Conservation (phyloP, 2,797 vertebrate species). For the Cichlasoma orientale region DNA sequence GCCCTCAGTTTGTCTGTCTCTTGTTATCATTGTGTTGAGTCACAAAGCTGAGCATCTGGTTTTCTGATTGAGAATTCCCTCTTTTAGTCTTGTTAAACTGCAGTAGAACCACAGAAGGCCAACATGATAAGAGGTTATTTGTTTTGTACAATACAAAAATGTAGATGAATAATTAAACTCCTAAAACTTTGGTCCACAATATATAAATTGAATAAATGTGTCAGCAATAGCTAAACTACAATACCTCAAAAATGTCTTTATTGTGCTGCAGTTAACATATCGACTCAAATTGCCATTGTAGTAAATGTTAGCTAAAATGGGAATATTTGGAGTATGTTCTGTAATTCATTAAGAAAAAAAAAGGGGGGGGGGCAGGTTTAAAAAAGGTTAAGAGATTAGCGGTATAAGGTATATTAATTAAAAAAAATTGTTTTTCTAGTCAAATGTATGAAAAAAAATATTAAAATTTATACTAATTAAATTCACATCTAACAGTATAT, state of each 20-base stretch:
- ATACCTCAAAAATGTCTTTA: too few relatives aligned
- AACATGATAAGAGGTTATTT: neutral
- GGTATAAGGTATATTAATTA: neutral
- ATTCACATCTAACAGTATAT: neutral
- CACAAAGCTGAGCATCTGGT: neutral
- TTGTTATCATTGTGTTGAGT: neutral
- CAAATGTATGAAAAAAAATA: neutral
- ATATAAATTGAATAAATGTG: too few relatives aligned
- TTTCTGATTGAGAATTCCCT: neutral
- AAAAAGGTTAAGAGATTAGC: too few relatives aligned
- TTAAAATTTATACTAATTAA: neutral
- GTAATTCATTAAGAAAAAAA: too few relatives aligned
- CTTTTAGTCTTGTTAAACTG: neutral
- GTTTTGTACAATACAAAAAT: neutral
- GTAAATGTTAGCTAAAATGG: too few relatives aligned
- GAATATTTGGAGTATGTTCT: too few relatives aligned
- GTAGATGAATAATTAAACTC: too few relatives aligned
- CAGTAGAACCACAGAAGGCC: neutral
- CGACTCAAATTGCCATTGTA: too few relatives aligned
- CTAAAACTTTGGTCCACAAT: too few relatives aligned
- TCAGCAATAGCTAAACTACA: too few relatives aligned
- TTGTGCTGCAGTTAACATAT: too few relatives aligned
- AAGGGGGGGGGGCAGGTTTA: too few relatives aligned
- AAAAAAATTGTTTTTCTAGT: neutral
- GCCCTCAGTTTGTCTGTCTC: conserved; percentile 1